Evolutionary conservation across 1,140 invertebrate genomes (phyloP).

Genomic region (Centruroides sculpturatus): DNA sequence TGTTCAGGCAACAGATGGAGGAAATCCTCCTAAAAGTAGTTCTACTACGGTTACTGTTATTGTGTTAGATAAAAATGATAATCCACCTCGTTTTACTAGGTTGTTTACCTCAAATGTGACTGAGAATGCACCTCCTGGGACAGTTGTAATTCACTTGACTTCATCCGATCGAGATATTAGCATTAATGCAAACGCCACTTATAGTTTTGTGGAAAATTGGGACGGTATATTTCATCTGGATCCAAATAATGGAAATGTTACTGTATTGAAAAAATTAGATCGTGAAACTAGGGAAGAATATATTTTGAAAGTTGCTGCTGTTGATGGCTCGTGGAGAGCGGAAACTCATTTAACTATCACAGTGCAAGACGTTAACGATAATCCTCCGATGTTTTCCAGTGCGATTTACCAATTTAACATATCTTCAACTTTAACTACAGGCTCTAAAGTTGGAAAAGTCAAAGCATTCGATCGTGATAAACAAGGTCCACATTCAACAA

Average conservation of each 20-base stretch:
- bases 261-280: conserved; percentile 66
- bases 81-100: conserved; percentile 78
- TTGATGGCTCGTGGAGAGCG: conserved; percentile 74
- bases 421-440: conserved; percentile 58
- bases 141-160: conserved; percentile 80
- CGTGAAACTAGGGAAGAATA: conserved; percentile 82
- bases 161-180: conserved; percentile 76
- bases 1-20: too few relatives aligned
- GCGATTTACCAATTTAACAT: conserved; percentile 78
- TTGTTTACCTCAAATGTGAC: conserved; percentile 86
- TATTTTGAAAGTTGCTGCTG: conserved; percentile 73
- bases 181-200: conserved; percentile 71
- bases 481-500: conserved; percentile 71
- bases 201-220: conserved; percentile 72
- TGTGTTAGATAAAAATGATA: conserved; percentile 82
- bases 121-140: conserved; percentile 80
- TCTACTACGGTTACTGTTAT: conserved; percentile 41
- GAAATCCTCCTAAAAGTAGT: too few relatives aligned
- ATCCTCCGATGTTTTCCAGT: conserved; percentile 62
- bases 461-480: conserved; percentile 76
- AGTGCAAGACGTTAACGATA: conserved; percentile 83
- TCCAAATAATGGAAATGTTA: conserved; percentile 70
- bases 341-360: conserved; percentile 62
- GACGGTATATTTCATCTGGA: conserved; percentile 71
- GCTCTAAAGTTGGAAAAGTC: conserved; percentile 72